Evolutionary conservation across 2,113 vertebrate species (phyloP), one percentile per base, ranked within the genome.

Genomic region (Heliornis fulica): DNA sequence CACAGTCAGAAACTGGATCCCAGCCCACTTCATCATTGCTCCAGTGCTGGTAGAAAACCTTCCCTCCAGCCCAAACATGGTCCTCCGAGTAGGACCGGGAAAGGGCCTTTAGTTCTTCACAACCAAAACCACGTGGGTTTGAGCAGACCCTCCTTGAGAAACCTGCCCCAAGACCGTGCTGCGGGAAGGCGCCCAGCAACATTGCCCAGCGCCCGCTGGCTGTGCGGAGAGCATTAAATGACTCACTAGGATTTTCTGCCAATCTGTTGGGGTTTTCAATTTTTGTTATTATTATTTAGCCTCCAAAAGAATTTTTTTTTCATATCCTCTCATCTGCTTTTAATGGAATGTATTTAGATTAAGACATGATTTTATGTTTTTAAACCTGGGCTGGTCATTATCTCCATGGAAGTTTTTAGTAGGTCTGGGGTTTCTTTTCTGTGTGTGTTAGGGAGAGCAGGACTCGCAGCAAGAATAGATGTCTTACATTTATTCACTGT

Each of bases 271-370:
- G 8, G 2, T 32, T 1, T 8, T 5, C 19, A 41, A 50, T 83
- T 40, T 21, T 20, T 50, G 25, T 70, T 79, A 45, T 65, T 96
- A 83, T 71, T 93, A 78, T 88, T 92, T 96, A 94, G 60, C 53
- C 60, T 95, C 60, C 68, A 87, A 83, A 90, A 72, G 43, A 46
- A 57, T 90, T 96, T 96, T 90, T 90, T 18, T 96, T 90, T 90
- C 18, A 5, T 81, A 78, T 86, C 43, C 28, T 81, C 66, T 93
- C 60, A 59, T 75, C 51, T 81, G 79, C 76, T 90, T 90, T 92
- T 92, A 93, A 84, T 79, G 76, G 88, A 94, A 71, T 92, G 60
- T 9, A 64, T 92, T 88, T 93, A n/a, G 60, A 94, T 79, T 89
- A 84, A 87, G 69, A n/a, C 59, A 38, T 83, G 38, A 38, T 87